phyloP scores from a whole-genome alignment of 2,888 invertebrate genomes.

The Ptychoptera contaminata region DNA sequence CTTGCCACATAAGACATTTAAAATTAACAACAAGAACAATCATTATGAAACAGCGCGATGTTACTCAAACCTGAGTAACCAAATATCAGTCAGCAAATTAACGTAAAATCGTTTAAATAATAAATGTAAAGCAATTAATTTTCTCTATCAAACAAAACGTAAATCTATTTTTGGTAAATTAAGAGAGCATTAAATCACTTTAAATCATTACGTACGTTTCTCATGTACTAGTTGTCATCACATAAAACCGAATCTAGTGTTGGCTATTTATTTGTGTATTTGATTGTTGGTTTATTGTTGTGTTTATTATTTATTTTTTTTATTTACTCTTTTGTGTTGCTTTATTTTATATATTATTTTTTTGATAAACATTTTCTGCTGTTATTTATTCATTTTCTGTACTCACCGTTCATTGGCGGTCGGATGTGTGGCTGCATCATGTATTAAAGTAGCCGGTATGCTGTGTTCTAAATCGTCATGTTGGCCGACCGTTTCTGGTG shows the following conservation, averaged over 20 bases:
- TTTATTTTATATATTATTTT: conserved; percentile 1
- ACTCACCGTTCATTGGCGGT: conserved; percentile 31
- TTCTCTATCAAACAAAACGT: not conserved
- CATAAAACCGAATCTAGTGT: too few relatives aligned
- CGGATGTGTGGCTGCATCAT: conserved; percentile 30
- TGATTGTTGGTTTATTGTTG: too few relatives aligned
- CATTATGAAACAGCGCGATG: too few relatives aligned
- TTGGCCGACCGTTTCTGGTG: conserved; percentile 12
- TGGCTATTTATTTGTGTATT: too few relatives aligned
- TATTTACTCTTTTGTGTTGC: too few relatives aligned
- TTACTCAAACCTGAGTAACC: too few relatives aligned
- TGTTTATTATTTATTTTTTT: not conserved
- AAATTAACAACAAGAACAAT: too few relatives aligned
- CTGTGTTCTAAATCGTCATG: conserved; percentile 39
- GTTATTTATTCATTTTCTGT: not conserved
- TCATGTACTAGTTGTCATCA: too few relatives aligned
- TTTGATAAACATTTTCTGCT: not conserved
- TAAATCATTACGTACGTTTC: too few relatives aligned
- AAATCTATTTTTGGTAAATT: too few relatives aligned
- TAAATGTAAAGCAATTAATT: not conserved
- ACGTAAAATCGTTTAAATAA: not conserved
- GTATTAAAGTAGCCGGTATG: conserved; percentile 38
- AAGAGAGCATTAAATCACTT: too few relatives aligned
- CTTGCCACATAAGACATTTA: too few relatives aligned
- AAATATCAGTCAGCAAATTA: not conserved